Evolutionary conservation across 2,888 invertebrate genomes (phyloP), one percentile per base, ranked within the genome.

Genomic region (Campopleginae sp.): DNA sequence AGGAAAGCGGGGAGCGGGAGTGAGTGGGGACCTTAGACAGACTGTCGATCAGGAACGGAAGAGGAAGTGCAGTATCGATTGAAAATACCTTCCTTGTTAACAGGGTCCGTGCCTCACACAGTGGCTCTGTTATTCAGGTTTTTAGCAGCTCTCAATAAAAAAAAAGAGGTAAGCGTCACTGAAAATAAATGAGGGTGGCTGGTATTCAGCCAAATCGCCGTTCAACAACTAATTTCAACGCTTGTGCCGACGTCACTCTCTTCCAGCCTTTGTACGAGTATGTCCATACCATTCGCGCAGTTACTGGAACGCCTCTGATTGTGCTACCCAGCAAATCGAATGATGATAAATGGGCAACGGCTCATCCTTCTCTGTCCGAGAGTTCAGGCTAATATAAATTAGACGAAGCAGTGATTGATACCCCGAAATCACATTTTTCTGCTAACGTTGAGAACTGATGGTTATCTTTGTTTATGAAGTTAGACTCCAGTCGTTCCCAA

Each of bases 31-130:
- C 6, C 42, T 72, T 72, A 63, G 48, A 85, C 51, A 38, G 19
- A 12, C 70, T 75, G 81, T 75, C 78, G 54, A 75, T 54, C 63
- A 27, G 68, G 68, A 84, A 81, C 68, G 74, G 42, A 78, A 44
- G 65, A 74, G 81, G 63, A 70, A 81, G 86, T 83, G 80, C 70
- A 78, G 84, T 87, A 89, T 90, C 89, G 89, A 90, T 89, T 89
- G 88, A 88, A 87, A 89, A 88, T 83, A 86, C 88, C 84, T 84
- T 79, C 68, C 85, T 82, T 27, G 76, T 54, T 23, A 61, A 44
- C 81, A 51, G 51, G 63, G 48, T 44, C 68, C 23, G 54, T 48
- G 27, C 70, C 44, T 65, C 48, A 51, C 33, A 75, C 42, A 23
- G 42, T 70, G 38, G 63, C 70, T 33, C 23, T 70, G 44, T 17